Evolutionary conservation across 1,140 invertebrate genomes (phyloP), one percentile per base, ranked within the genome.

Genomic region (Nymphalis io): DNA sequence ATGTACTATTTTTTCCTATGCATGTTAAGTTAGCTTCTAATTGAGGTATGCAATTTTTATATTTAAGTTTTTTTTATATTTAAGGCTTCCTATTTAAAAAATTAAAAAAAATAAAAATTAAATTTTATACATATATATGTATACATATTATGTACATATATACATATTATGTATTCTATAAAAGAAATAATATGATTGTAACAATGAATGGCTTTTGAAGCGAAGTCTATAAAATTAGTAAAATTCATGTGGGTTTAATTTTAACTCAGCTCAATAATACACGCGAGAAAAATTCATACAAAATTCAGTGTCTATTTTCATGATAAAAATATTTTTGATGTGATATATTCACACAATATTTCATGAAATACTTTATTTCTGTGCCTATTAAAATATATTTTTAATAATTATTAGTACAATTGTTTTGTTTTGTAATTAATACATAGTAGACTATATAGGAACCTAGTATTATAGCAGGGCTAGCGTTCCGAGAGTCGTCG

Each of bases 401-500:
- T n/a, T n/a, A n/a, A 57, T 57, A 18, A 46, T 57, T 38, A 55
- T 46, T 20, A 46, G 21, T 62, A 38, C 62, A 60, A 64, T 0
- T 6, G 21, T 57, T 59, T 59, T 59, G 64, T 65, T 18, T 18
- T 59, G 33, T 58, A 16, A 63, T 64, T 70, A 70, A 70, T 51
- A 64, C 39, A n/a, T n/a, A n/a, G n/a, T 44, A 13, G 27, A 51
- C 21, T 58, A 55, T 20, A 21, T 61, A 68, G 68, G 27, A 70
- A 64, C 51, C 48, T n/a, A n/a, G 61, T 59, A 65, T 58, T 65
- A 70, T 39, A 60, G 42, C 18, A 33, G 15, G 53, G 64, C 60
- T 53, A 60, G 60, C 55, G 51, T 44, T 27, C 27, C 13, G 61
- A 70, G 61, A 64, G 68, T 38, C 68, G 60, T 70, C 15, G 55